A percentile compares a stretch with the other conserved stretches of the same genome.
These are phyloP conservation scores for Oncorhynchus clarkii DNA, from an alignment of 2,113 vertebrate genomes.

Conservation along the genomic window DNA sequence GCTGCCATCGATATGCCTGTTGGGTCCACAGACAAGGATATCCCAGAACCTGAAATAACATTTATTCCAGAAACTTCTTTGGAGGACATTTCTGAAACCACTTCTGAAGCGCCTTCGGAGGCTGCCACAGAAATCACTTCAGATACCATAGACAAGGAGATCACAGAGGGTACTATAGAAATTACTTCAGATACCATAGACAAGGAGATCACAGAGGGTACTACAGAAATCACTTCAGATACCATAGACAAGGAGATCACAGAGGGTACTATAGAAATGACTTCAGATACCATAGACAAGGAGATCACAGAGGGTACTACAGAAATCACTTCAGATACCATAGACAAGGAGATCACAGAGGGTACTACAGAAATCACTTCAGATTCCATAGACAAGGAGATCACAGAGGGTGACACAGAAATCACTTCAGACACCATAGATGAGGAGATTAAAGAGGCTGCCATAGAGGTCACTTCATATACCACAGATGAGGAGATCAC, in stretches of 20 bases:
- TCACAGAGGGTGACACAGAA: too few relatives aligned
- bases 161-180: not conserved
- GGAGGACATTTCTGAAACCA: slow-evolving; percentile 5
- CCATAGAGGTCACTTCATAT: not conserved
- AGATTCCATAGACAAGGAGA: too few relatives aligned
- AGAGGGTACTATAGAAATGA: not conserved
- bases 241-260: too few relatives aligned
- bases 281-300: not conserved
- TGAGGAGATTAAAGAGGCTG: too few relatives aligned
- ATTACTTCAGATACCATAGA: too few relatives aligned
- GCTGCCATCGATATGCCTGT: not conserved
- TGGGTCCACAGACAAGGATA: not conserved
- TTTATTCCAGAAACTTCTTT: not conserved
- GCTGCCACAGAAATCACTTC: slow-evolving; percentile 4
- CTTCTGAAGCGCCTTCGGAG: not conserved
- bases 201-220: too few relatives aligned
- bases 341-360: too few relatives aligned
- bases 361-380: too few relatives aligned
- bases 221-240: too few relatives aligned
- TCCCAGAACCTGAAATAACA: not conserved
- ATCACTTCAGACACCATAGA: too few relatives aligned
- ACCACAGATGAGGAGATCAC: not conserved
- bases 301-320: not conserved
- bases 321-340: too few relatives aligned
- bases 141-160: too few relatives aligned